phyloP scores from a whole-genome alignment of 2,113 vertebrate species.

The Phycodurus eques region DNA sequence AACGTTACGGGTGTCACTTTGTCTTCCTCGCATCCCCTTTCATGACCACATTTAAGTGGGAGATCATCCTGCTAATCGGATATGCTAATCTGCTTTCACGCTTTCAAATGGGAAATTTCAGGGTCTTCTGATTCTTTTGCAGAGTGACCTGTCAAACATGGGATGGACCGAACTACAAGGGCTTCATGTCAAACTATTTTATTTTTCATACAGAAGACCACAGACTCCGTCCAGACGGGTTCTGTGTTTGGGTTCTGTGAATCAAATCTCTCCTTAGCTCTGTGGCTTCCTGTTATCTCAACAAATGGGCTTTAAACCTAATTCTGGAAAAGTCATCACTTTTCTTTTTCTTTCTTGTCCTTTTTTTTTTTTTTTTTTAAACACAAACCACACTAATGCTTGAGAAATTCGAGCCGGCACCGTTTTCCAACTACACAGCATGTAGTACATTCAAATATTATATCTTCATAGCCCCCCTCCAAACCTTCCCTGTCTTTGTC shows the following conservation, averaged over 20 bases:
- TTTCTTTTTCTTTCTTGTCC: slow-evolving; percentile 12
- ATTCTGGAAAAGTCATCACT: slow-evolving; percentile 41
- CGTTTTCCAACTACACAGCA: slow-evolving; percentile 43
- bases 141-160: neutral
- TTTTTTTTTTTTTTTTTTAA: slow-evolving; percentile 13
- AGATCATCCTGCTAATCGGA: slow-evolving; percentile 30
- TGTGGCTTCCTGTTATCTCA: slow-evolving; percentile 66
- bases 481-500: slow-evolving; percentile 48
- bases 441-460: slow-evolving; percentile 42
- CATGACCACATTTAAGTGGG: slow-evolving; percentile 23
- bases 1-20: slow-evolving; percentile 30
- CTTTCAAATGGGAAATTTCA: slow-evolving; percentile 22
- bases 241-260: slow-evolving; percentile 62
- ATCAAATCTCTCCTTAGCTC: slow-evolving; percentile 56
- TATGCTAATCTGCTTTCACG: slow-evolving; percentile 17
- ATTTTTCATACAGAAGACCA: slow-evolving; percentile 50
- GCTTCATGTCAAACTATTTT: neutral
- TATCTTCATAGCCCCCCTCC: slow-evolving; percentile 24
- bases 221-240: slow-evolving; percentile 74
- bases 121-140: slow-evolving; percentile 25
- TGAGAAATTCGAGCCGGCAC: slow-evolving; percentile 29
- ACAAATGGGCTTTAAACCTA: slow-evolving; percentile 44
- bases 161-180: neutral
- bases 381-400: slow-evolving; percentile 58
- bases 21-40: slow-evolving; percentile 7